A percentile compares a stretch with the other conserved stretches of the same genome.
Evolutionary conservation across 2,113 vertebrate genomes (phyloP).

Genomic region (zebrafish (Danio rerio)): DNA sequence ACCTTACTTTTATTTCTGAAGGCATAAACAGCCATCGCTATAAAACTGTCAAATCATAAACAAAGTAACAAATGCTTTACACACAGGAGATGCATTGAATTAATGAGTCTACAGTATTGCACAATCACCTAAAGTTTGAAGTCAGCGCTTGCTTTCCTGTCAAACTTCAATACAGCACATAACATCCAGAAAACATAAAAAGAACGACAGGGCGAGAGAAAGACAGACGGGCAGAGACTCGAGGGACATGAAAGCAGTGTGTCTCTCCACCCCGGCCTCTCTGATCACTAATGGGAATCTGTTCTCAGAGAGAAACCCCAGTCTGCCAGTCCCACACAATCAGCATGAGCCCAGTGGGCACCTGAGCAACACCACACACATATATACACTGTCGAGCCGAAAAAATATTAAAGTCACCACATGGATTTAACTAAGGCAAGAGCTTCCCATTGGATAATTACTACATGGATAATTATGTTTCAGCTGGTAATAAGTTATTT

Average conservation of each 20-base stretch:
- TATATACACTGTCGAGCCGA: not conserved
- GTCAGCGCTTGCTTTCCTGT: slow-evolving; percentile 46
- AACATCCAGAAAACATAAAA: slow-evolving; percentile 25
- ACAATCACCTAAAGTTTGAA: slow-evolving; percentile 1
- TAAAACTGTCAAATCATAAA: not conserved
- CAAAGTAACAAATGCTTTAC: not conserved
- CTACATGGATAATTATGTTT: no score
- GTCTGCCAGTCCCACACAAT: slow-evolving; percentile 32
- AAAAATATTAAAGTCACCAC: no score
- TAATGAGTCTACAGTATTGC: slow-evolving; percentile 1
- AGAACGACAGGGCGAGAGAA: slow-evolving; percentile 18
- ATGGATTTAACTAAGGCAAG: no score
- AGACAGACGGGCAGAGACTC: slow-evolving; percentile 38
- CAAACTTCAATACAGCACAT: slow-evolving; percentile 38
- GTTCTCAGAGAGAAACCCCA: slow-evolving; percentile 35
- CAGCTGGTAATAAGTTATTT: no score
- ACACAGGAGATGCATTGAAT: not conserved
- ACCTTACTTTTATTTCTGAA: not conserved
- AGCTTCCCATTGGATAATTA: no score
- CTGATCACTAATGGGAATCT: slow-evolving; percentile 40
- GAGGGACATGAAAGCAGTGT: slow-evolving; percentile 32
- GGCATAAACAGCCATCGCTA: not conserved
- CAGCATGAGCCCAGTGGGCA: slow-evolving; percentile 36
- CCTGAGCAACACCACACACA: slow-evolving; percentile 18
- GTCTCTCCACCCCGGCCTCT: slow-evolving; percentile 19